Conservation (phyloP, 2,888 invertebrate genomes). For the Pilophorus perplexus region DNA sequence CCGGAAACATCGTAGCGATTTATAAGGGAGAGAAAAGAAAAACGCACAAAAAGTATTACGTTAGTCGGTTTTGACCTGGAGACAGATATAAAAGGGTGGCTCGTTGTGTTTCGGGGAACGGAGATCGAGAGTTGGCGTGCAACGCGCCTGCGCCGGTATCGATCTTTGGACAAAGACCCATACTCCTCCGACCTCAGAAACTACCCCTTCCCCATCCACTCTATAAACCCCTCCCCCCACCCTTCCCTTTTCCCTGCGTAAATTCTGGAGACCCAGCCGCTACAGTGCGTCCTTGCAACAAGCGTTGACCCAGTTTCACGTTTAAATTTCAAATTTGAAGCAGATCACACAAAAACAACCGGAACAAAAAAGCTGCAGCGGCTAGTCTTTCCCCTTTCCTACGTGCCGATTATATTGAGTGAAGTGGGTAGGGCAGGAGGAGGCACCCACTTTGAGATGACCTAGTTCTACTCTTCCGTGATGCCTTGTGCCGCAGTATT, state of each 20-base stretch:
- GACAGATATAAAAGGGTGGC: conserved; percentile 33
- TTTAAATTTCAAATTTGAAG: no score
- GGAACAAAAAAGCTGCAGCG: no score
- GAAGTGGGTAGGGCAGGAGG: background rate
- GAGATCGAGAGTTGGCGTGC: conserved; percentile 3
- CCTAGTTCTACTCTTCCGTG: conserved; percentile 19
- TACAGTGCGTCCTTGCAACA: conserved; percentile 10
- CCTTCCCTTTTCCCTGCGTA: conserved; percentile 13
- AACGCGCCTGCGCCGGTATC: conserved; percentile 43
- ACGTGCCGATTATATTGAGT: no score
- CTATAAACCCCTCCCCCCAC: conserved; percentile 4
- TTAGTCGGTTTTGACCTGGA: conserved; percentile 26
- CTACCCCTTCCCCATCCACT: background rate
- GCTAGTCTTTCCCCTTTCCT: no score
- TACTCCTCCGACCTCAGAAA: conserved; percentile 39
- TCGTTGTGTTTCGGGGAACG: conserved; percentile 13
- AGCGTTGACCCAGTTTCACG: conserved; percentile 9
- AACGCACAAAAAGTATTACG: no score
- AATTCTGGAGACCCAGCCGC: conserved; percentile 19
- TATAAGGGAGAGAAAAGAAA: no score
- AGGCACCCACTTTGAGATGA: conserved; percentile 12
- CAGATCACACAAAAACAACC: no score
- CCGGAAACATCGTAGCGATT: no score
- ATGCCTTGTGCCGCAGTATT: conserved; percentile 22
- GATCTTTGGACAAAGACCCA: conserved; percentile 42